Conservation (phyloP, 2,113 vertebrate genomes). For the Oreotrochilus melanogaster region DNA sequence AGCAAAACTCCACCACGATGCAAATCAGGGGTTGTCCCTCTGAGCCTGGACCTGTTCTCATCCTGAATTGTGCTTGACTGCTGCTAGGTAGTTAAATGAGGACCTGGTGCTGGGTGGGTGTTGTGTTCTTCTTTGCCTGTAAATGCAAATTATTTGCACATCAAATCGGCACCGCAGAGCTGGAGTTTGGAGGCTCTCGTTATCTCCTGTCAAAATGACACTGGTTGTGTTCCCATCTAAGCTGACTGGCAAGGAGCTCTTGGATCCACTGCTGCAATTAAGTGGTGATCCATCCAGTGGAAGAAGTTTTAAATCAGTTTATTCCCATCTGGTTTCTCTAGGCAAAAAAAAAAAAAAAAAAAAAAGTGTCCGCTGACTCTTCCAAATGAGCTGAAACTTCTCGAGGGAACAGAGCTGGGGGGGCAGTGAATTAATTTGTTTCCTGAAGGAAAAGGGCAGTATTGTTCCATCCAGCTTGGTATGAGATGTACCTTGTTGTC, state of each 20-base stretch:
- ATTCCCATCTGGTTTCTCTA: neutral
- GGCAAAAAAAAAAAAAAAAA: neutral
- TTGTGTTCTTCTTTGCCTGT: neutral
- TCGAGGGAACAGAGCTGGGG: neutral
- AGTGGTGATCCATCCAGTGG: accelerated
- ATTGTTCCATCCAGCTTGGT: neutral
- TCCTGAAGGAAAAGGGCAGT: neutral
- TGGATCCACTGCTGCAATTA: neutral
- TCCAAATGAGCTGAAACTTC: neutral
- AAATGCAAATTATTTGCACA: neutral
- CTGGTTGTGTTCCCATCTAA: neutral
- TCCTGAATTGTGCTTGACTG: neutral
- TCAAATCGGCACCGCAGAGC: neutral
- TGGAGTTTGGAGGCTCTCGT: neutral
- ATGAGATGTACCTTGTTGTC: neutral
- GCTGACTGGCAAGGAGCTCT: neutral
- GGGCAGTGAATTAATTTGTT: neutral
- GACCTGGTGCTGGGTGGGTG: neutral
- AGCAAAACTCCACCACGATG: neutral
- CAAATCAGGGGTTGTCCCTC: neutral
- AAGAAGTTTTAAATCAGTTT: neutral
- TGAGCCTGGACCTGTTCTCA: accelerated
- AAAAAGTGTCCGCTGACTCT: neutral
- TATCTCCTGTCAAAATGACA: neutral
- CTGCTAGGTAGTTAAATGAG: neutral